Evolutionary conservation across 2,113 vertebrate species (phyloP).

Genomic region (Galemys pyrenaicus): DNA sequence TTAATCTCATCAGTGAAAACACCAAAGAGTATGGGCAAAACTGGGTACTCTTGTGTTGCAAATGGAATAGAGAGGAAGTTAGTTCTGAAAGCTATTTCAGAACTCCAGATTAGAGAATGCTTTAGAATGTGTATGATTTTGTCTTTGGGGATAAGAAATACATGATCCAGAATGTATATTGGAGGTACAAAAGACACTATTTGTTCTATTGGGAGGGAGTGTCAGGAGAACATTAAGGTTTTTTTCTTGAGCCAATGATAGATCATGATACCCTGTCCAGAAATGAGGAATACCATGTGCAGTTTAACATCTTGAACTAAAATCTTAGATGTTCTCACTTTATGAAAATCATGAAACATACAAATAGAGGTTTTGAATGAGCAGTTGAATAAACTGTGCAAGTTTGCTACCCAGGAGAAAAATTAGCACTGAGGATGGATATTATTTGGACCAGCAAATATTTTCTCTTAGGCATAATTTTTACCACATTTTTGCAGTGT

Average conservation of each 20-base stretch:
- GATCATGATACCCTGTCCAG: not conserved
- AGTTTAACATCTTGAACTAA: not conserved
- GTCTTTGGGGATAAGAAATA: not conserved
- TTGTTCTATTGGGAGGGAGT: not conserved
- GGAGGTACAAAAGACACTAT: not conserved
- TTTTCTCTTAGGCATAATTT: constrained; percentile 55
- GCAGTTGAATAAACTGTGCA: not conserved
- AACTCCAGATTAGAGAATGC: not conserved
- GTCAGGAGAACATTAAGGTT: not conserved
- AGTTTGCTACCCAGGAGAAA: not conserved
- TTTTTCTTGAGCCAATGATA: not conserved
- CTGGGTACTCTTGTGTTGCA: not conserved
- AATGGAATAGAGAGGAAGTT: not conserved
- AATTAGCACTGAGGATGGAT: not conserved
- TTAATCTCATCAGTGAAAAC: not conserved
- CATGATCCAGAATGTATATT: constrained; percentile 34
- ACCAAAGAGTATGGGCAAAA: not conserved
- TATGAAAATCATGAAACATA: not conserved
- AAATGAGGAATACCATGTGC: not conserved
- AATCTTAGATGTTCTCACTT: not conserved
- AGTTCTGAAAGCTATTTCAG: not conserved
- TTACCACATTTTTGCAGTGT: constrained; percentile 52
- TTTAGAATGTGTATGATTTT: not conserved
- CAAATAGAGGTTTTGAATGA: constrained; percentile 5
- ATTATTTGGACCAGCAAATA: not conserved